A percentile compares a stretch with the other conserved stretches of the same genome.
Conservation (phyloP, 2,888 invertebrate species). For the Perizoma affinitatum region DNA sequence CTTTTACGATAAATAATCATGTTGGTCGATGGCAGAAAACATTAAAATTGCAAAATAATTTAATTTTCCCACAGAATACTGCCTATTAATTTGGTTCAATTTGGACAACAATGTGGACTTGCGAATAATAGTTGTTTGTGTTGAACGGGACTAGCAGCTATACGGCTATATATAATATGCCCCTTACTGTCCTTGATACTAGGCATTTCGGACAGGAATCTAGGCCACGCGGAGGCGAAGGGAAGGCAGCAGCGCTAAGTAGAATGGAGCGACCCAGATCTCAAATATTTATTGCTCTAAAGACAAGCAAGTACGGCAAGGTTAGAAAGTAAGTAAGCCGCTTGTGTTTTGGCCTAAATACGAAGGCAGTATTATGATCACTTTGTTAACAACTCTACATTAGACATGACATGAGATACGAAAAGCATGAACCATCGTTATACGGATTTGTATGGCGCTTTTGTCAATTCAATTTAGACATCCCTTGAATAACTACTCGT, state of each 20-base stretch:
- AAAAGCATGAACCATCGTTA: constrained; percentile 1
- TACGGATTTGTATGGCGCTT: no score
- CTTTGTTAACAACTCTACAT: constrained; percentile 22
- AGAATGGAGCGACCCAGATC: constrained; percentile 50
- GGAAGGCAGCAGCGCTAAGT: constrained; percentile 48
- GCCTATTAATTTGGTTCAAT: no score
- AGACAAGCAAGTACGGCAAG: constrained; percentile 42
- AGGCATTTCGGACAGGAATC: constrained; percentile 62
- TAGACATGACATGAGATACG: constrained; percentile 10
- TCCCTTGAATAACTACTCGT: no score
- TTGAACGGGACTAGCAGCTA: constrained; percentile 22
- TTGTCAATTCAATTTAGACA: no score
- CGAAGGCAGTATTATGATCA: constrained; percentile 39
- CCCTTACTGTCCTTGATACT: constrained; percentile 56
- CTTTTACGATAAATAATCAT: no score
- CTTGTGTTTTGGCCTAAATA: constrained; percentile 43
- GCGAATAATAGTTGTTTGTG: constrained; percentile 4
- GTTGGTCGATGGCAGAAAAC: no score
- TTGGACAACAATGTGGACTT: constrained; percentile 4
- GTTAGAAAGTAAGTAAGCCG: constrained; percentile 39
- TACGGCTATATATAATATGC: constrained; percentile 21
- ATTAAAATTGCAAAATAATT: no score
- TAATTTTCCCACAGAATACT: no score
- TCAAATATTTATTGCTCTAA: constrained; percentile 40
- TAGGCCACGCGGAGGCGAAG: constrained; percentile 61